A percentile compares a stretch with the other conserved stretches of the same genome.
Evolutionary conservation across 2,888 invertebrate species (phyloP).

Genomic region (Arge pagana): DNA sequence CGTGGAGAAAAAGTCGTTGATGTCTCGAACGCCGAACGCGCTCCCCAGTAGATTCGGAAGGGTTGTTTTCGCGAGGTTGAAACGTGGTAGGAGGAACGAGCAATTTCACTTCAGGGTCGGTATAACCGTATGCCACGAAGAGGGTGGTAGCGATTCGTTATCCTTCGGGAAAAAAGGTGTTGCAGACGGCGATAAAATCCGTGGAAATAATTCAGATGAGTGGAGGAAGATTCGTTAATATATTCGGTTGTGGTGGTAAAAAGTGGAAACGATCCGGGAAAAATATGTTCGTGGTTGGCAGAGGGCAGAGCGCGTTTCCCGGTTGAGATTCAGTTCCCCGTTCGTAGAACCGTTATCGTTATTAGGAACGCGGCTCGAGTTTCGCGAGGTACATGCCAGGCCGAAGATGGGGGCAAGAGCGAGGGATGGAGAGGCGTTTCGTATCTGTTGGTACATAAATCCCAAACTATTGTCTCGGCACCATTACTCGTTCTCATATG

Average conservation of each 20-base stretch:
- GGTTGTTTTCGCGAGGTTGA: too few relatives aligned
- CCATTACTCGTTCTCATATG: slow-evolving; percentile 18
- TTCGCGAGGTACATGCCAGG: too few relatives aligned
- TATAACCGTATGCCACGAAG: too few relatives aligned
- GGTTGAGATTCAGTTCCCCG: background rate
- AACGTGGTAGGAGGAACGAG: too few relatives aligned
- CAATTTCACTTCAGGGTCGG: too few relatives aligned
- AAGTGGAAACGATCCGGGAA: background rate
- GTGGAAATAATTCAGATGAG: background rate
- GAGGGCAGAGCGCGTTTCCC: slow-evolving; percentile 2
- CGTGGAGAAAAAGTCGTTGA: too few relatives aligned
- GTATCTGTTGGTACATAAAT: slow-evolving; percentile 17
- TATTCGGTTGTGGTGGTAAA: background rate
- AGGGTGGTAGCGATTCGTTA: too few relatives aligned
- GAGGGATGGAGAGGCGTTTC: slow-evolving; percentile 11
- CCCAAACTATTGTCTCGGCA: slow-evolving; percentile 15
- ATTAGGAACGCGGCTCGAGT: slow-evolving; percentile 19
- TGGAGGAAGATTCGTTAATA: background rate
- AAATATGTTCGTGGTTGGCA: slow-evolving; percentile 5
- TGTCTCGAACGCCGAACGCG: too few relatives aligned
- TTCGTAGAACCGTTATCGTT: slow-evolving; percentile 14
- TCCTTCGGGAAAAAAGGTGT: too few relatives aligned
- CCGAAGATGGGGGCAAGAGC: slow-evolving; percentile 26
- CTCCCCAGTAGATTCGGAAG: too few relatives aligned
- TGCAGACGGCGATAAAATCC: background rate